These are phyloP conservation scores for Eupithecia tripunctaria DNA, from an alignment of 2,888 invertebrate species.

Conservation along the genomic window DNA sequence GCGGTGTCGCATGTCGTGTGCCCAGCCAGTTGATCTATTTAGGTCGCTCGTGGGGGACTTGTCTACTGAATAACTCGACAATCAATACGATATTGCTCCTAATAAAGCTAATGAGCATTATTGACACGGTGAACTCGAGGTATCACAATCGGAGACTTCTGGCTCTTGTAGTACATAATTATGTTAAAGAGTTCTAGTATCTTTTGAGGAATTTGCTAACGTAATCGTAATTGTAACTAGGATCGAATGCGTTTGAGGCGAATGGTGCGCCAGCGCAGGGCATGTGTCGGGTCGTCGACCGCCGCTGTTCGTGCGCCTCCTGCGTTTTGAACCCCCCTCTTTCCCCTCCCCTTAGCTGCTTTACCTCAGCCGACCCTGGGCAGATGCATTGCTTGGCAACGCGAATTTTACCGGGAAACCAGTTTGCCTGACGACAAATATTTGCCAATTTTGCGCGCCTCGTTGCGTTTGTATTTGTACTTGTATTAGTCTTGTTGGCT, in stretches of 20 bases:
- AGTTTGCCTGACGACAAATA: constrained; percentile 74
- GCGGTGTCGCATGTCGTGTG: constrained; percentile 70
- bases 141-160: background rate
- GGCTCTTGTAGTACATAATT: constrained; percentile 12
- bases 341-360: constrained; percentile 64
- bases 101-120: constrained; percentile 39
- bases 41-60: constrained; percentile 65
- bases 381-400: constrained; percentile 81
- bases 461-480: constrained; percentile 24
- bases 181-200: constrained; percentile 22
- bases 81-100: constrained; percentile 40
- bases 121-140: constrained; percentile 31
- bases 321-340: constrained; percentile 74
- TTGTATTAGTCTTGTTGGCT: constrained; percentile 30
- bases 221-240: constrained; percentile 71
- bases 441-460: constrained; percentile 47
- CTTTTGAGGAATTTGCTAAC: constrained; percentile 60
- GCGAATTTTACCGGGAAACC: constrained; percentile 82
- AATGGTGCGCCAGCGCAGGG: constrained; percentile 80
- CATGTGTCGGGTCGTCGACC: constrained; percentile 82
- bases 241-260: constrained; percentile 68
- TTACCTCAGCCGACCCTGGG: constrained; percentile 74
- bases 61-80: constrained; percentile 57
- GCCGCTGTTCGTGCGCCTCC: constrained; percentile 79
- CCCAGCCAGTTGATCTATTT: constrained; percentile 68